Conservation (phyloP, 2,113 vertebrate genomes). For the Eretmochelys imbricata region DNA sequence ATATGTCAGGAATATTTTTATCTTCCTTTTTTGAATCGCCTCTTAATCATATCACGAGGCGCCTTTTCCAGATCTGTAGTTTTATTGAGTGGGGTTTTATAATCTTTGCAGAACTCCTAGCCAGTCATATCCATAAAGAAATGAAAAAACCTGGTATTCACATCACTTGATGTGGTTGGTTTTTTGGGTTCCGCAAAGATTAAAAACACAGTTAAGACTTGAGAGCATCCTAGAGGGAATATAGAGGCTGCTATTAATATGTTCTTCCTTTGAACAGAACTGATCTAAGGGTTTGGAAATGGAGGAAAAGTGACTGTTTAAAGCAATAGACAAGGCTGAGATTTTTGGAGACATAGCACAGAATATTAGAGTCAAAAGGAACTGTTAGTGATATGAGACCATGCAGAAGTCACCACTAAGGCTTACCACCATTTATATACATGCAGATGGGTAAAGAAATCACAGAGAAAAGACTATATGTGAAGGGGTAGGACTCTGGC, state of each 20-base stretch:
- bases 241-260: constrained; percentile 72
- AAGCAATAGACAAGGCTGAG: constrained; percentile 57
- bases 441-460: background rate
- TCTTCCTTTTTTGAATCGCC: constrained; percentile 54
- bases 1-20: constrained; percentile 70
- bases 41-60: constrained; percentile 69
- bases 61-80: constrained; percentile 53
- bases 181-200: constrained; percentile 72
- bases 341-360: constrained; percentile 16
- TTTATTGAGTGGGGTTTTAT: constrained; percentile 68
- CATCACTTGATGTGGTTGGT: constrained; percentile 65
- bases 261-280: constrained; percentile 70
- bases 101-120: constrained; percentile 70
- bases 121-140: constrained; percentile 65
- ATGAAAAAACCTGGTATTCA: constrained; percentile 67
- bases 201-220: constrained; percentile 76
- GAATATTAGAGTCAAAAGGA: constrained; percentile 26
- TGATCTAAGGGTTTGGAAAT: constrained; percentile 66
- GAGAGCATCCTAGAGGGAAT: constrained; percentile 70
- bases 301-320: constrained; percentile 66
- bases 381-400: constrained; percentile 17
- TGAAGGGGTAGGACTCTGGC: background rate
- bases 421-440: background rate
- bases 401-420: background rate
- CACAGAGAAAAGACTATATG: background rate